Evolutionary conservation across 2,113 vertebrate genomes (phyloP).

Genomic region (Emydura subglobosa): DNA sequence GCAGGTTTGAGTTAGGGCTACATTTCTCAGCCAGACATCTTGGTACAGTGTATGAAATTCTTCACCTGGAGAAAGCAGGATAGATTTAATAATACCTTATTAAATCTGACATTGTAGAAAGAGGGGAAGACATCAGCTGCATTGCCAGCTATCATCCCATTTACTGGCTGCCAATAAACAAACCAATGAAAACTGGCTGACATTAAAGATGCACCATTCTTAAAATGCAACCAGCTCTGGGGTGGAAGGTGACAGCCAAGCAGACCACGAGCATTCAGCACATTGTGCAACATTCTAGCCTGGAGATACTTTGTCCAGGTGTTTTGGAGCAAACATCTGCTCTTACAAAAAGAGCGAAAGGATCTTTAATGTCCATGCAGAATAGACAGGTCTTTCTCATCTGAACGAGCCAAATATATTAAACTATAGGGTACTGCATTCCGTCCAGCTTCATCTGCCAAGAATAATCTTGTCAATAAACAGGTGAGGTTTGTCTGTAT

Average conservation of each 20-base stretch:
- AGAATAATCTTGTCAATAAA: background rate
- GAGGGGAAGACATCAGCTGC: background rate
- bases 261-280: background rate
- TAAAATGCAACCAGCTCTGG: background rate
- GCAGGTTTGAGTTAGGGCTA: background rate
- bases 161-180: background rate
- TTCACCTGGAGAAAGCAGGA: background rate
- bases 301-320: background rate
- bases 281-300: rapidly evolving
- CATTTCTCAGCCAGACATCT: background rate
- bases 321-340: background rate
- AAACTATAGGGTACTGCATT: background rate
- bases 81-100: background rate
- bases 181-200: background rate
- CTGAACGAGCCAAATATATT: background rate
- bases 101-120: background rate
- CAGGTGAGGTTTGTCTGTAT: background rate
- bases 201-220: background rate
- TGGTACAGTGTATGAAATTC: rapidly evolving
- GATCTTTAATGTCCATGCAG: background rate
- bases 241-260: background rate
- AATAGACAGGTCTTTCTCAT: background rate
- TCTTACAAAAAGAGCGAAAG: background rate
- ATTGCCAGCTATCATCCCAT: background rate
- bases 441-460: background rate